phyloP scores from a whole-genome alignment of 1,140 invertebrate species.

The Notospermus geniculatus region DNA sequence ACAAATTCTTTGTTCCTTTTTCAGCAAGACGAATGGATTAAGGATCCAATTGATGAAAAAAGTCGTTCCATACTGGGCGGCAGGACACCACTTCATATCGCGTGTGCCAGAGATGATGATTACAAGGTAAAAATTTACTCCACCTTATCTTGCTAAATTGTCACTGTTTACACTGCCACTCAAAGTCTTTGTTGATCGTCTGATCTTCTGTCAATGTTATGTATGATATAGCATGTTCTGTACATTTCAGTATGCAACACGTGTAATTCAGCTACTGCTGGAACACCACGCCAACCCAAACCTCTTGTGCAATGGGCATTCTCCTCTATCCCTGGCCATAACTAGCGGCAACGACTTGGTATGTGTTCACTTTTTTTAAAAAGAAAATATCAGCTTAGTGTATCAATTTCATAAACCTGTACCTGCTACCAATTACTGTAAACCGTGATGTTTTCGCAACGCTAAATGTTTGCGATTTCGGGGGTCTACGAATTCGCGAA shows the following conservation, averaged over 20 bases:
- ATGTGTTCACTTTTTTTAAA: slow-evolving; percentile 15
- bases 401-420: no score
- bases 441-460: no score
- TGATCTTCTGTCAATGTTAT: no score
- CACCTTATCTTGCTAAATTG: no score
- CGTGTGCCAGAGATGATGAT: slow-evolving; percentile 52
- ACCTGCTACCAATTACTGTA: no score
- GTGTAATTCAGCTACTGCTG: slow-evolving; percentile 45
- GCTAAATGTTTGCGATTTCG: no score
- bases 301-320: slow-evolving; percentile 54
- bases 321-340: slow-evolving; percentile 51
- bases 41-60: slow-evolving; percentile 38
- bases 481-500: no score
- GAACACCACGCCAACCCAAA: slow-evolving; percentile 49
- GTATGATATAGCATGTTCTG: not conserved
- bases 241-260: slow-evolving; percentile 40
- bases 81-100: slow-evolving; percentile 53
- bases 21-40: slow-evolving; percentile 51
- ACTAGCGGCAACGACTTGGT: slow-evolving; percentile 54
- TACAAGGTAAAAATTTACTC: slow-evolving; percentile 49
- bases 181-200: no score
- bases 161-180: no score
- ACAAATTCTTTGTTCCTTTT: slow-evolving; percentile 2
- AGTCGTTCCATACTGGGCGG: slow-evolving; percentile 45
- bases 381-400: not conserved